Evolutionary conservation across 1,140 invertebrate species (phyloP).

Genomic region (Zaprionus ornatus): DNA sequence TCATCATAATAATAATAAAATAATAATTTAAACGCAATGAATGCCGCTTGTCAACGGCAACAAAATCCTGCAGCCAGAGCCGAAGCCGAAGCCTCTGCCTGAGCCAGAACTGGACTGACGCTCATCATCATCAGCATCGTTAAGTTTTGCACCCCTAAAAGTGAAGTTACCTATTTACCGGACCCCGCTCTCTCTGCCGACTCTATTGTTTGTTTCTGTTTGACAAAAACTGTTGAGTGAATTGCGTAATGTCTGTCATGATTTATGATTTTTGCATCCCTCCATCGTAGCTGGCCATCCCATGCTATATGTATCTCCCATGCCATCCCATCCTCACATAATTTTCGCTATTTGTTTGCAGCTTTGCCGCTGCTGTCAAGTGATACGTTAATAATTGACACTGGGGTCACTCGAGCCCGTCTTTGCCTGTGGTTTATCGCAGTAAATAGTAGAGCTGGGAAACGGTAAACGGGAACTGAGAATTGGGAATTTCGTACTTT

Average conservation of each 20-base stretch:
- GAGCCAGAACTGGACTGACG: constrained; percentile 30
- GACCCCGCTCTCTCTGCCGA: constrained; percentile 32
- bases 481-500: constrained; percentile 3
- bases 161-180: constrained; percentile 59
- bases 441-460: constrained; percentile 50
- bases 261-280: constrained; percentile 77
- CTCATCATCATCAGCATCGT: constrained; percentile 42
- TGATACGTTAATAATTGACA: constrained; percentile 84
- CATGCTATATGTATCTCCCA: constrained; percentile 29
- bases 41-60: constrained; percentile 73
- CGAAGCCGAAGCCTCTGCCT: constrained; percentile 8
- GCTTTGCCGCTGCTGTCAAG: constrained; percentile 77
- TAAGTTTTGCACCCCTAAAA: constrained; percentile 66
- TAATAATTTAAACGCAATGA: constrained; percentile 81
- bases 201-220: constrained; percentile 75
- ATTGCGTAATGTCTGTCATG: constrained; percentile 67
- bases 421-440: constrained; percentile 64
- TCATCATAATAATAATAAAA: constrained; percentile 80
- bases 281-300: constrained; percentile 45
- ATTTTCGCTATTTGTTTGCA: constrained; percentile 79
- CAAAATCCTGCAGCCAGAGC: constrained; percentile 49
- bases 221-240: constrained; percentile 81
- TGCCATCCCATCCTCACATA: constrained; percentile 50
- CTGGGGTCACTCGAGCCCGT: constrained; percentile 69
- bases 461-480: constrained; percentile 17